Percentiles rank a stretch among this genome's conserved stretches.
Evolutionary conservation across 1,140 invertebrate species (phyloP).

Genomic region (Formica selysi): DNA sequence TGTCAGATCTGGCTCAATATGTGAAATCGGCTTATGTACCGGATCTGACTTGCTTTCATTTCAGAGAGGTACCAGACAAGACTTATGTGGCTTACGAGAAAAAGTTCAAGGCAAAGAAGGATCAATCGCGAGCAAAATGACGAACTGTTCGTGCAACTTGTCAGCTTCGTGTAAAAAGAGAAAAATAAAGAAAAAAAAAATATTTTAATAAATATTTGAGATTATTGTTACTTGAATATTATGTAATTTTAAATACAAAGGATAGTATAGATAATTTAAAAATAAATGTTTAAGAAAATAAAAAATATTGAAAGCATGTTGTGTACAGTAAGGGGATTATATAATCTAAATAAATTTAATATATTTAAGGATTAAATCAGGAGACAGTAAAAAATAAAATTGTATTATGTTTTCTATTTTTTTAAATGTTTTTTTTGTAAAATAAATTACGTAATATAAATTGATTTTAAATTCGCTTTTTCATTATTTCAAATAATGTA

Average conservation of each 20-base stretch:
- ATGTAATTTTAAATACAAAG: background rate
- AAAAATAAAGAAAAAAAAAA: constrained; percentile 6
- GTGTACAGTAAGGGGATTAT: background rate
- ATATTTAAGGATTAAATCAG: background rate
- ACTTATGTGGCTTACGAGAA: constrained; percentile 24
- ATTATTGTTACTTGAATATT: constrained; percentile 1
- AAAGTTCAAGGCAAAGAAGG: background rate
- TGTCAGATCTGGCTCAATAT: background rate
- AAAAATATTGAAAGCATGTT: background rate
- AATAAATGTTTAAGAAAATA: background rate
- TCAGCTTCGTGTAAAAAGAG: background rate
- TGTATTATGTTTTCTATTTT: background rate
- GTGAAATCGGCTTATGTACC: background rate
- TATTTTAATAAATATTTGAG: constrained; percentile 2
- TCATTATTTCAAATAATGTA: background rate
- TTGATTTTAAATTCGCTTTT: background rate
- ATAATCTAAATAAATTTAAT: background rate
- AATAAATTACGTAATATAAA: background rate
- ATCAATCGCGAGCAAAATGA: background rate
- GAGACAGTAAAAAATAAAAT: background rate
- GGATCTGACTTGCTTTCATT: constrained; percentile 56
- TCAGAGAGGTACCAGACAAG: constrained; percentile 12
- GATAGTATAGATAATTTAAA: background rate
- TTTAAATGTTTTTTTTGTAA: background rate
- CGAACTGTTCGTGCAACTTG: background rate